These are phyloP conservation scores for Mamestra brassicae DNA, from an alignment of 2,888 invertebrate species.

Conservation along the genomic window DNA sequence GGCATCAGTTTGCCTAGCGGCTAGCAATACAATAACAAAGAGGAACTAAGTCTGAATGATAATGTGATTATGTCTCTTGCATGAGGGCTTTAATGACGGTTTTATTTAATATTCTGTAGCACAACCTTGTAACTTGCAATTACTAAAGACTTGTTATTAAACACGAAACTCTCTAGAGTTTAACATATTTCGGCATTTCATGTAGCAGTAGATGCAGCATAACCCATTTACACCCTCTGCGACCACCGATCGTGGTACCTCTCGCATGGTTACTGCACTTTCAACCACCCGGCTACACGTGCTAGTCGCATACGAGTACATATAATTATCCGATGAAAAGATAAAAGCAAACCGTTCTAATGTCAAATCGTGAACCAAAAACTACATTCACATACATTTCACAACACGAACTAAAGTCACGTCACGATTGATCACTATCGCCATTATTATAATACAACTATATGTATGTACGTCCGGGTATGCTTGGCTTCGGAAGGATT, in stretches of 20 bases:
- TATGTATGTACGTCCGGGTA: constrained; percentile 63
- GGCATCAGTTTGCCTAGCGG: constrained; percentile 50
- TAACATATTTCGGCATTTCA: background rate
- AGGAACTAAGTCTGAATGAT: constrained; percentile 42
- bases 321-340: constrained; percentile 43
- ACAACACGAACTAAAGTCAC: constrained; percentile 43
- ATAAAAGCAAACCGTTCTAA: constrained; percentile 48
- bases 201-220: background rate
- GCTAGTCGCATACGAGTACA: constrained; percentile 1
- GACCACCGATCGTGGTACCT: background rate
- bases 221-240: background rate
- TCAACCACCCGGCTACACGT: background rate
- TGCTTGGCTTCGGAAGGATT: constrained; percentile 69
- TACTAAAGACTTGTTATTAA: background rate
- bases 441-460: constrained; percentile 49
- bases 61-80: constrained; percentile 39
- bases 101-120: constrained; percentile 7
- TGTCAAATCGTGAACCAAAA: constrained; percentile 58
- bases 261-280: background rate
- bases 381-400: constrained; percentile 62
- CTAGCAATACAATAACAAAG: constrained; percentile 60
- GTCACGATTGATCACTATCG: constrained; percentile 56
- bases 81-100: constrained; percentile 33
- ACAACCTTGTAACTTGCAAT: background rate
- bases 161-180: background rate